A percentile compares a stretch with the other conserved stretches of the same genome.
Conservation (phyloP, 2,888 invertebrate genomes). For the Tetragnatha montana region DNA sequence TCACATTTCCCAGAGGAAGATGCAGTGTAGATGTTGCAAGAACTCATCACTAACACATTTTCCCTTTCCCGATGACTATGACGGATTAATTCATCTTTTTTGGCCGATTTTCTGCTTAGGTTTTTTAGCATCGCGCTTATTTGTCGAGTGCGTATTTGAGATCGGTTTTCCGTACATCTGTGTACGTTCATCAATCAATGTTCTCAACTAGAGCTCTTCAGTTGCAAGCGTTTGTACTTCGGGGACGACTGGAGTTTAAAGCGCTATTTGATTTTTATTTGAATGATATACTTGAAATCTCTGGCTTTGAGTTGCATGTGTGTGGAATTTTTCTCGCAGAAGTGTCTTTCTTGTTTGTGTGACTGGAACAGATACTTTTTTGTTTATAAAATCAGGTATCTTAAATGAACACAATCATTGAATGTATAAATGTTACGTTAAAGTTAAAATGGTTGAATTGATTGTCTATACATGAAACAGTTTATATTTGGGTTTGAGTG, state of each 20-base stretch:
- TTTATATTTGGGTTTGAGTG: too few species aligned
- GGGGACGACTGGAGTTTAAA: neutral
- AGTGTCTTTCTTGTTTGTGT: too few species aligned
- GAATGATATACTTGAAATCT: too few species aligned
- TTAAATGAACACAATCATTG: too few species aligned
- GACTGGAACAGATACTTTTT: too few species aligned
- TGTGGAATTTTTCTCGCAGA: too few species aligned
- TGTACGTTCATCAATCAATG: constrained; percentile 38
- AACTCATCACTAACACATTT: constrained; percentile 51
- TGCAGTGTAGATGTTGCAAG: constrained; percentile 54
- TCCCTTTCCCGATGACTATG: constrained; percentile 20
- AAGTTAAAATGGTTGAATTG: too few species aligned
- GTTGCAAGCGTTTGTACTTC: neutral
- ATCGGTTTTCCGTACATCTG: constrained; percentile 48
- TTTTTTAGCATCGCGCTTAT: neutral
- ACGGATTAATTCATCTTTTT: constrained; percentile 57
- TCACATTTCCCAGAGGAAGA: constrained; percentile 55
- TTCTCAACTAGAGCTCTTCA: constrained; percentile 13
- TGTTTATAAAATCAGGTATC: too few species aligned
- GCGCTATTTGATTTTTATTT: neutral
- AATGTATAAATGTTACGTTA: too few species aligned
- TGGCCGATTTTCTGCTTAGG: constrained; percentile 26
- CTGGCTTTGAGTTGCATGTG: too few species aligned
- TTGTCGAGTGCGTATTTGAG: constrained; percentile 19
- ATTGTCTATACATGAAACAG: too few species aligned